Base-by-base conservation (phyloP, 2,113 vertebrate genomes). In the Periophthalmus modestus region DNA sequence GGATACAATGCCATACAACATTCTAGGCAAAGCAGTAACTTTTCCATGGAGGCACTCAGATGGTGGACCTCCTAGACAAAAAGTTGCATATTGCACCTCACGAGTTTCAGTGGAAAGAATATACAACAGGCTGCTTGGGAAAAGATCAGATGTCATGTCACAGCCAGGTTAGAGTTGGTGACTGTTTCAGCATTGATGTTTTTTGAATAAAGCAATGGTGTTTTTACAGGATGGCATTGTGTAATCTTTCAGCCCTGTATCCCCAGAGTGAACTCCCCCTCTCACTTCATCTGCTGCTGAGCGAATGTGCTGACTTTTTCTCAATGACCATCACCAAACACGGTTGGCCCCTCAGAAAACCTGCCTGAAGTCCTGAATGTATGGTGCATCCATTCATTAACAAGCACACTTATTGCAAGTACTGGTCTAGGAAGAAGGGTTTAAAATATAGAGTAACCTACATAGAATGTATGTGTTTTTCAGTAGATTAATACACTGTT, bases 251-350 rank as follows among this genome's bases (percentile, higher is more conserved):
- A 28, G 28, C 66, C 57, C 34, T 48, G 18, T 21, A 15, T 70
- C 54, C 28, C 28, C 28, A 28, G 28, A 28, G 28, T 28, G 3
- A 1, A 28, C 74, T 50, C 71, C n/a, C 21, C 50, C 57, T 39
- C 75, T 52, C 21, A 57, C 43, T n/a, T 57, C 71, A 71, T 47
- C 75, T 74, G 73, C 55, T 52, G 46, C 58, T 19, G 52, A 77
- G 10, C 2, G 65, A 62, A 28, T 0, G 10, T 55, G 15, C 79
- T 67, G 71, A 6, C 66, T 66, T 69, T 82, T 80, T 62, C 71
- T 85, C 69, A 75, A 59, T 66, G 48, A n/a, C 28, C 63, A 74
- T 52, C 58, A 72, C 62, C 43, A 76, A 50, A 73, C 52, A 70
- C 21, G 67, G 74, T 79, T 79, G 80, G 78, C 83, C 54, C 23